These are phyloP conservation scores for Porphyrio hochstetteri DNA, from an alignment of 2,113 vertebrate species.

Conservation along the genomic window DNA sequence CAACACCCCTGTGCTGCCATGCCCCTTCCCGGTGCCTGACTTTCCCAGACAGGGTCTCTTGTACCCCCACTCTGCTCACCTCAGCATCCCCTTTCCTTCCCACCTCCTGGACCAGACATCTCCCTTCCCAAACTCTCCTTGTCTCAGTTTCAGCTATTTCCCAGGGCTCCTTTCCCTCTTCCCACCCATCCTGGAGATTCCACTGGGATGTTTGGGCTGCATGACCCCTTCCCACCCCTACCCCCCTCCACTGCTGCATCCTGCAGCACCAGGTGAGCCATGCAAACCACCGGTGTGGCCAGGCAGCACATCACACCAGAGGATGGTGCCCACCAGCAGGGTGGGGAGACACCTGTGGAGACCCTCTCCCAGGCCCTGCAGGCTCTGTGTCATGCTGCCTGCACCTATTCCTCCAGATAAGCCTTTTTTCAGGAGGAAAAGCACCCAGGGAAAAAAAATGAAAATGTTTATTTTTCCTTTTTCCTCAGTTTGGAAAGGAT, in stretches of 20 bases:
- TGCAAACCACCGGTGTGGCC: accelerated
- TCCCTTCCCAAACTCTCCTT: neutral
- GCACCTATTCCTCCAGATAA: neutral
- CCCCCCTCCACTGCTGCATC: accelerated
- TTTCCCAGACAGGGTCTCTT: accelerated
- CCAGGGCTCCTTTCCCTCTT: neutral
- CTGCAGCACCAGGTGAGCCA: accelerated
- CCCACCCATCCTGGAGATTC: neutral
- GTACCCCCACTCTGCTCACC: neutral
- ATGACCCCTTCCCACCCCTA: neutral
- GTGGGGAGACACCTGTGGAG: neutral
- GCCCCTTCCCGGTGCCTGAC: accelerated
- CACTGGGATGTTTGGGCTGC: accelerated
- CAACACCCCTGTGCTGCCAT: accelerated
- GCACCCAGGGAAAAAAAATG: neutral
- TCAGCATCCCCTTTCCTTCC: neutral
- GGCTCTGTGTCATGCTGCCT: accelerated
- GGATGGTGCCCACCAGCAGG: neutral
- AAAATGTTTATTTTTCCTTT: neutral
- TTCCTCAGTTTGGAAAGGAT: neutral
- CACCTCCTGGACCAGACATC: neutral
- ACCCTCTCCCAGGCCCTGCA: neutral
- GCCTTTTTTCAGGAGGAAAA: neutral
- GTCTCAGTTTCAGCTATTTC: neutral
- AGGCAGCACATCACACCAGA: accelerated